These are phyloP conservation scores for Barypeithes pellucidus DNA, from an alignment of 2,888 invertebrate species.

Conservation along the genomic window DNA sequence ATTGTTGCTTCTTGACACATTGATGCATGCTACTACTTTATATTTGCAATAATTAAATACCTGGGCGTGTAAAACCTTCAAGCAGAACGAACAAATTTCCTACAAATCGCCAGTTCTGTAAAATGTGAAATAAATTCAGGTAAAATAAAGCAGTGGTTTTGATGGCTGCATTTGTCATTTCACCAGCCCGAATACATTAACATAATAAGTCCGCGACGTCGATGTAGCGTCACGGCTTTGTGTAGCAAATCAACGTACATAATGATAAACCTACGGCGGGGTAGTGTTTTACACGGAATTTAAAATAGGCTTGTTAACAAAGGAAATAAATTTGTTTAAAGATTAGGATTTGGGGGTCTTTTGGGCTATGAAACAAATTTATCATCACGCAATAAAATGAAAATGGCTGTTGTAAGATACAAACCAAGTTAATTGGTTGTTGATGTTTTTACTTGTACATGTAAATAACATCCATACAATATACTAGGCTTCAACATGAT, in stretches of 20 bases:
- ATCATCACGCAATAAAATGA: too few species aligned
- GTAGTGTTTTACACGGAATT: background rate
- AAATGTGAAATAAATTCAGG: constrained; percentile 5
- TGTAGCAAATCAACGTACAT: constrained; percentile 11
- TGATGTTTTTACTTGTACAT: too few species aligned
- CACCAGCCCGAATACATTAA: constrained; percentile 14
- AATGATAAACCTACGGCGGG: background rate
- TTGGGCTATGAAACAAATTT: too few species aligned
- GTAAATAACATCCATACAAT: too few species aligned
- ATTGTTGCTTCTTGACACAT: too few species aligned
- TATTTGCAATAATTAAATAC: too few species aligned
- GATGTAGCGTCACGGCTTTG: constrained; percentile 8
- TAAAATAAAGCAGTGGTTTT: constrained; percentile 1
- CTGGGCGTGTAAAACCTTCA: too few species aligned
- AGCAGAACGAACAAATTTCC: too few species aligned
- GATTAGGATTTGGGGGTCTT: background rate
- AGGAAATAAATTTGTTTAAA: constrained; percentile 7
- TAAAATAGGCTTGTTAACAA: background rate
- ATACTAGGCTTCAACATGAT: too few species aligned
- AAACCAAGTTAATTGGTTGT: too few species aligned
- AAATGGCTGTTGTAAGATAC: too few species aligned
- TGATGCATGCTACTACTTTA: too few species aligned
- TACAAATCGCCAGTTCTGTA: background rate
- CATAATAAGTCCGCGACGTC: constrained; percentile 5
- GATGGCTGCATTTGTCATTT: constrained; percentile 18